phyloP scores from a whole-genome alignment of 2,113 vertebrate genomes.

The Callocephalon fimbriatum region DNA sequence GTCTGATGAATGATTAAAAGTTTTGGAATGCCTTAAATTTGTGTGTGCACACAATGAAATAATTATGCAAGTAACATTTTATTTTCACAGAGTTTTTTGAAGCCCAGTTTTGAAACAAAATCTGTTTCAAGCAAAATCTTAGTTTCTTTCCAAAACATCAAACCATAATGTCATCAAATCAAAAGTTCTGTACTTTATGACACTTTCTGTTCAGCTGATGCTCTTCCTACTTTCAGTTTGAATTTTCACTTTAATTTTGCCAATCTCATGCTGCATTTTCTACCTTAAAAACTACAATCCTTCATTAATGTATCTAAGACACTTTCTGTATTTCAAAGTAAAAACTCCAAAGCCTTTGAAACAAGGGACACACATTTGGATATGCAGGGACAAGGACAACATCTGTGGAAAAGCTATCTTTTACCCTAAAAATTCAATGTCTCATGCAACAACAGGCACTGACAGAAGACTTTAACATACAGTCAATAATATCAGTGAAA shows the following conservation, averaged over 20 bases:
- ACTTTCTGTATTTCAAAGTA: not conserved
- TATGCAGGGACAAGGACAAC: not conserved
- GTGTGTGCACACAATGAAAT: not conserved
- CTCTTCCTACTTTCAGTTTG: not conserved
- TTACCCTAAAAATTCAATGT: not conserved
- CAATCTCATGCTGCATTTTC: not conserved
- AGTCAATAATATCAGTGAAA: not conserved
- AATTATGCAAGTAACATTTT: not conserved
- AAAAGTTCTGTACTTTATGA: not conserved
- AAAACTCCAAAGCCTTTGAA: not conserved
- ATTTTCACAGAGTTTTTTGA: not conserved
- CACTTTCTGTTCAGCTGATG: not conserved
- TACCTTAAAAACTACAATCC: not conserved
- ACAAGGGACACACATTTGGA: not conserved
- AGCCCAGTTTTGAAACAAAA: not conserved
- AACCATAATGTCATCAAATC: not conserved
- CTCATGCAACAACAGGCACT: not conserved
- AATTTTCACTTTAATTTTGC: not conserved
- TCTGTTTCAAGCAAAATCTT: not conserved
- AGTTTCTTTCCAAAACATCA: not conserved
- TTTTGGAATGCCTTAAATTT: not conserved
- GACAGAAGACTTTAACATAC: not conserved
- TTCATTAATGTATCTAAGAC: not conserved
- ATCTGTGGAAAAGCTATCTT: not conserved
- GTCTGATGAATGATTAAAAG: not conserved